Evolutionary conservation across 2,888 invertebrate species (phyloP), one percentile per base, ranked within the genome.

Genomic region (Drosophila colorata): DNA sequence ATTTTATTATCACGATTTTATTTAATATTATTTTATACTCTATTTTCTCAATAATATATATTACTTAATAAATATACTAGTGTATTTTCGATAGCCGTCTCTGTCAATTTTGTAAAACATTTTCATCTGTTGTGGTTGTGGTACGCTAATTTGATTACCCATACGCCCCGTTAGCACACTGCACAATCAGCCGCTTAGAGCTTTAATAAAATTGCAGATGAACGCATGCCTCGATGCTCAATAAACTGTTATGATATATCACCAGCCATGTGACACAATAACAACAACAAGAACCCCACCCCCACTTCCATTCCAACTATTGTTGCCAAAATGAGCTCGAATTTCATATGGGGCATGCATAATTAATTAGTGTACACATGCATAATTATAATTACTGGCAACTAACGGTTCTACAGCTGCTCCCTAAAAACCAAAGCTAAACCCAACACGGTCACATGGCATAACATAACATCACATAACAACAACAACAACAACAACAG

Each of bases 311-410:
- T 33, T 25, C 59, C 57, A 16, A 1, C 44, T 16, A 9, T 60
- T 53, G 44, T 33, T 35, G 40, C 23, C 56, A 44, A 66, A 76
- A 66, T 71, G 66, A 47, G 55, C 69, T 60, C 38, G 31, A 53
- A 66, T 52, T 71, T 59, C 65, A 51, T 58, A 78, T 85, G 68
- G 58, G 28, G 53, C 69, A 71, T 83, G 69, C 86, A 83, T 83
- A 83, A 88, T 86, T 87, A 85, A 83, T 83, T 66, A 51, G 61
- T 58, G 58, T 69, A 68, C 79, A 82, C 73, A 87, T 75, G 79
- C 83, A 85, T 83, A 81, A 83, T 85, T 85, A 69, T 86, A 83
- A 85, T 76, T 86, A 79, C 57, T 53, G 53, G 65, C 81, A 55
- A 64, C 65, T 69, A 87, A 76, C 68, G 68, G 70, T 64, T 64